phyloP scores from a whole-genome alignment of 64 coral and sea anemone genomes.

The Exaiptasia diaphana region DNA sequence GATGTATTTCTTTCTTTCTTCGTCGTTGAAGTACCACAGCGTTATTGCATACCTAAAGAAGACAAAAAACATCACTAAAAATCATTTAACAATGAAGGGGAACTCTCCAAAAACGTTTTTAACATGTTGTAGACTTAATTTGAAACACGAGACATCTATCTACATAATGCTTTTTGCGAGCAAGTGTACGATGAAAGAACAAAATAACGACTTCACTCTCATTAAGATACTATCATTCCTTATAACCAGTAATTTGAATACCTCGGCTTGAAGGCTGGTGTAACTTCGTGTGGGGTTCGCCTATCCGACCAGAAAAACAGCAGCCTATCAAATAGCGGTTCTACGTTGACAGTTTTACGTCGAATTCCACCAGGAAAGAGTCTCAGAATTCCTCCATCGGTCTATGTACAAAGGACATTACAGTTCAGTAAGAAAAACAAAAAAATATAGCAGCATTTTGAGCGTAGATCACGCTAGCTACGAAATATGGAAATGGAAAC shows the following conservation, averaged over 20 bases:
- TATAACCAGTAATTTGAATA: not conserved
- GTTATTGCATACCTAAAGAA: conserved; percentile 57
- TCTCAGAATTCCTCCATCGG: conserved; percentile 38
- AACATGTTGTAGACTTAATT: no score
- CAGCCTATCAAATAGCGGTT: conserved; percentile 48
- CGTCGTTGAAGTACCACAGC: conserved; percentile 60
- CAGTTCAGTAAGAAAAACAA: no score
- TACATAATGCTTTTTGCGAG: no score
- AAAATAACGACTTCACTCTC: no score
- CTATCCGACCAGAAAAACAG: conserved; percentile 65
- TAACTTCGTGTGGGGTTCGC: conserved; percentile 53
- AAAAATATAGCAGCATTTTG: no score
- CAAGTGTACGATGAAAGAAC: no score
- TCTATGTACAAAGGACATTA: no score
- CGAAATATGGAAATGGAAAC: no score
- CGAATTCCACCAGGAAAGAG: conserved; percentile 33
- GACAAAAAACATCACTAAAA: not conserved
- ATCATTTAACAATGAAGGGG: not conserved
- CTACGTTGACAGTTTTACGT: conserved; percentile 19
- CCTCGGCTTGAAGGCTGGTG: conserved; percentile 26
- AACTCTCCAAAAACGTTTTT: no score
- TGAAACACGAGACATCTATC: no score
- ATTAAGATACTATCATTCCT: not conserved
- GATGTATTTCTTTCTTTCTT: conserved; percentile 36
- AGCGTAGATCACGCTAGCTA: no score